Evolutionary conservation across 1,140 invertebrate genomes (phyloP).

Genomic region (Tenebrio molitor): DNA sequence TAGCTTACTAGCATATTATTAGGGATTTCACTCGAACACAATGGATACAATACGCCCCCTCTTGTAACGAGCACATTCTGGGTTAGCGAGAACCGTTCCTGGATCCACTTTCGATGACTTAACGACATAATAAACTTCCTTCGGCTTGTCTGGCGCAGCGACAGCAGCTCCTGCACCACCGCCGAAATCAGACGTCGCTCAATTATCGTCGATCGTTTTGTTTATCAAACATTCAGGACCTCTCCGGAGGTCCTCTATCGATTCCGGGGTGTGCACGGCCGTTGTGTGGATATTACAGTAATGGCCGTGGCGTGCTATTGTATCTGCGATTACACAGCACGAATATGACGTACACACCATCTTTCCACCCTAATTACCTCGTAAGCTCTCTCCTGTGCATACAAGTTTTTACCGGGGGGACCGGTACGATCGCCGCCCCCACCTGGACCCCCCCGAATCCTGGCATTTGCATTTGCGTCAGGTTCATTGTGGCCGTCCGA

Average conservation of each 20-base stretch:
- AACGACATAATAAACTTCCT: slow-evolving; percentile 43
- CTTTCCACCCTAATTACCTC: slow-evolving; percentile 7
- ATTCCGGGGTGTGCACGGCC: background rate
- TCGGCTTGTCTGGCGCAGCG: background rate
- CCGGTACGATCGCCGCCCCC: background rate
- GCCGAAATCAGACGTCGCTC: background rate
- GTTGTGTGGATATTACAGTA: background rate
- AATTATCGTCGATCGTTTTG: slow-evolving; percentile 1
- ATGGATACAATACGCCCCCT: slow-evolving; percentile 30
- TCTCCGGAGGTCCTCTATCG: background rate
- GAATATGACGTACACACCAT: slow-evolving; percentile 14
- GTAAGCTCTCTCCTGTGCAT: background rate
- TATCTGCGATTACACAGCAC: background rate
- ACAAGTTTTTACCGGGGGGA: slow-evolving; percentile 9
- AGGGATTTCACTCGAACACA: slow-evolving; percentile 30
- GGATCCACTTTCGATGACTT: slow-evolving; percentile 34
- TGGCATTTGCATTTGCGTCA: slow-evolving; percentile 12
- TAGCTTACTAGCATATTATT: slow-evolving; percentile 42
- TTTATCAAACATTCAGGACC: slow-evolving; percentile 17
- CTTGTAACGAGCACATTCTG: slow-evolving; percentile 18
- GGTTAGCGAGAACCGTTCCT: slow-evolving; percentile 16
- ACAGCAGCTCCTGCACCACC: background rate
- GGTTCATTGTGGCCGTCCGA: background rate
- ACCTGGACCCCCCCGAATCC: no score
- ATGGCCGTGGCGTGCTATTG: slow-evolving; percentile 1